These are phyloP conservation scores for Drosophila bunnanda DNA, from an alignment of 2,888 invertebrate species.

Conservation along the genomic window DNA sequence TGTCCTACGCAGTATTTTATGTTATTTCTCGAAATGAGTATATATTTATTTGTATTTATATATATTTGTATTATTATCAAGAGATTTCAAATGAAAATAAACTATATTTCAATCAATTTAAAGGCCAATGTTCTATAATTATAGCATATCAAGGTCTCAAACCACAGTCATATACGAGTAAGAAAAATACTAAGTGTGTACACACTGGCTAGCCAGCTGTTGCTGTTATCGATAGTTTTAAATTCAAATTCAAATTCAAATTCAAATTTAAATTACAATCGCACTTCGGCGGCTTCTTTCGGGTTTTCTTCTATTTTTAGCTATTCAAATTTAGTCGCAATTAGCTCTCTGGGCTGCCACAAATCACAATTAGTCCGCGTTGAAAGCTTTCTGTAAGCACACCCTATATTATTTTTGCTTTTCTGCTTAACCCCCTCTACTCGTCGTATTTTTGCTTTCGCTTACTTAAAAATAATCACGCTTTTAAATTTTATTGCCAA, in stretches of 20 bases:
- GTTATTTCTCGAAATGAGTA: too few species aligned
- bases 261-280: constrained; percentile 1
- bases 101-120: too few species aligned
- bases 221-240: constrained; percentile 4
- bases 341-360: constrained; percentile 62
- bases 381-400: constrained; percentile 26
- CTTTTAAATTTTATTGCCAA: constrained; percentile 73
- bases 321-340: constrained; percentile 63
- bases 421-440: background rate
- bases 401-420: background rate
- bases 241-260: background rate
- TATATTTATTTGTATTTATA: too few species aligned
- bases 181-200: background rate
- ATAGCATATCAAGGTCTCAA: background rate
- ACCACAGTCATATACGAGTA: background rate
- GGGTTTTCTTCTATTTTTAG: background rate
- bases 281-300: background rate
- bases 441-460: constrained; percentile 8
- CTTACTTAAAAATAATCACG: constrained; percentile 67
- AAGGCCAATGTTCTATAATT: background rate
- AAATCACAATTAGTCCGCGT: constrained; percentile 66
- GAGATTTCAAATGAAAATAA: too few species aligned
- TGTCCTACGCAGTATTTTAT: too few species aligned
- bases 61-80: too few species aligned
- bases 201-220: background rate